Evolutionary conservation across 2,888 invertebrate genomes (phyloP).

Genomic region (Acrobasis suavella): DNA sequence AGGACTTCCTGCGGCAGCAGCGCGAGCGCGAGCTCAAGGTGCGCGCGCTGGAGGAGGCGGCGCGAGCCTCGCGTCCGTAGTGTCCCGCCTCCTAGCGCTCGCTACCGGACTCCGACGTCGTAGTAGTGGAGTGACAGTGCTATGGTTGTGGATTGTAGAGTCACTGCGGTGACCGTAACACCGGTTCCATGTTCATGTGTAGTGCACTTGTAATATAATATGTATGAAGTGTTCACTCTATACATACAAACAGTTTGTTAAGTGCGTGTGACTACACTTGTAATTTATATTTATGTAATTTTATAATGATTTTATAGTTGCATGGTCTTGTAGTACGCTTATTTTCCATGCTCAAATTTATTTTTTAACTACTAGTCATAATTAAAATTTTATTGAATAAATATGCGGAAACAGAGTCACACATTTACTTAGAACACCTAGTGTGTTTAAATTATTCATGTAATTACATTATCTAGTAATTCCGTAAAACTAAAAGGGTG

Average conservation of each 20-base stretch:
- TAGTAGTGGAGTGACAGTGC: slow-evolving; percentile 49
- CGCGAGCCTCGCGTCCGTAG: slow-evolving; percentile 84
- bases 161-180: slow-evolving; percentile 23
- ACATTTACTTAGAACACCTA: slow-evolving; percentile 46
- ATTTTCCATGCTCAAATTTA: slow-evolving; percentile 80
- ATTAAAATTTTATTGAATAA: slow-evolving; percentile 68
- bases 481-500: slow-evolving; percentile 51
- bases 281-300: slow-evolving; percentile 75
- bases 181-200: slow-evolving; percentile 11
- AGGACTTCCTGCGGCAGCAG: slow-evolving; percentile 87
- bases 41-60: slow-evolving; percentile 92
- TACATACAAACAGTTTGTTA: slow-evolving; percentile 43
- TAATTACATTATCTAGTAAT: slow-evolving; percentile 29
- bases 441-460: slow-evolving; percentile 57
- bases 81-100: slow-evolving; percentile 33
- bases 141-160: slow-evolving; percentile 35
- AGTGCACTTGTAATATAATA: slow-evolving; percentile 20
- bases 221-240: slow-evolving; percentile 45
- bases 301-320: slow-evolving; percentile 76
- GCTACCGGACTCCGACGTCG: slow-evolving; percentile 36
- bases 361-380: slow-evolving; percentile 81
- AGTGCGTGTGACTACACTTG: slow-evolving; percentile 61
- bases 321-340: slow-evolving; percentile 77
- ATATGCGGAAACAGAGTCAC: slow-evolving; percentile 52
- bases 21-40: slow-evolving; percentile 93